phyloP scores from a whole-genome alignment of 1,140 invertebrate genomes.

The Sipha flava region DNA sequence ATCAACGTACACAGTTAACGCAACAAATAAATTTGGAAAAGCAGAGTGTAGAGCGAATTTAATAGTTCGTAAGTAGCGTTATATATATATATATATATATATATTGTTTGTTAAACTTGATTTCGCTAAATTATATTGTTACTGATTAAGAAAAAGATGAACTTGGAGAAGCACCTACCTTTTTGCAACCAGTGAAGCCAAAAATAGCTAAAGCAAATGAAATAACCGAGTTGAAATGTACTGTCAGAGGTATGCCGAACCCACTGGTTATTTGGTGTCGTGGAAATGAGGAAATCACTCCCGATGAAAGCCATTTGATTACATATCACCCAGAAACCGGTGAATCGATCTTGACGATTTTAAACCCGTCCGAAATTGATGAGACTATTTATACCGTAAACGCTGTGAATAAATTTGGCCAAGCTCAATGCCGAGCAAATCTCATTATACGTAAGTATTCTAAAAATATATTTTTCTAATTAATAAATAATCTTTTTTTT shows the following conservation, averaged over 20 bases:
- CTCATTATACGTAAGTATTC: slow-evolving; percentile 50
- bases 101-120: background rate
- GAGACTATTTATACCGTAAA: slow-evolving; percentile 57
- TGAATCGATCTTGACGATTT: slow-evolving; percentile 53
- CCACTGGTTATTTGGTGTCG: slow-evolving; percentile 66
- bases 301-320: slow-evolving; percentile 50
- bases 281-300: slow-evolving; percentile 53
- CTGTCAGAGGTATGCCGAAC: slow-evolving; percentile 56
- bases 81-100: background rate
- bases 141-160: slow-evolving; percentile 55
- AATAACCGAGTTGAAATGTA: slow-evolving; percentile 53
- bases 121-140: too few relatives aligned
- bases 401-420: slow-evolving; percentile 61
- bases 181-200: slow-evolving; percentile 56
- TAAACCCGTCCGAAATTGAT: slow-evolving; percentile 53
- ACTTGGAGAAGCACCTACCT: slow-evolving; percentile 54
- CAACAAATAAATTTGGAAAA: slow-evolving; percentile 59
- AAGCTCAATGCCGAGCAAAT: slow-evolving; percentile 60
- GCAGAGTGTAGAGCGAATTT: slow-evolving; percentile 62
- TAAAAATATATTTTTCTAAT: slow-evolving; percentile 45
- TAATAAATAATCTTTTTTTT: background rate
- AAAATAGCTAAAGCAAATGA: slow-evolving; percentile 55
- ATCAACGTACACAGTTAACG: slow-evolving; percentile 57
- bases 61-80: slow-evolving; percentile 44
- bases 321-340: slow-evolving; percentile 56